These are phyloP conservation scores for Diarsia dahlii DNA, from an alignment of 2,888 invertebrate species.

Conservation along the genomic window DNA sequence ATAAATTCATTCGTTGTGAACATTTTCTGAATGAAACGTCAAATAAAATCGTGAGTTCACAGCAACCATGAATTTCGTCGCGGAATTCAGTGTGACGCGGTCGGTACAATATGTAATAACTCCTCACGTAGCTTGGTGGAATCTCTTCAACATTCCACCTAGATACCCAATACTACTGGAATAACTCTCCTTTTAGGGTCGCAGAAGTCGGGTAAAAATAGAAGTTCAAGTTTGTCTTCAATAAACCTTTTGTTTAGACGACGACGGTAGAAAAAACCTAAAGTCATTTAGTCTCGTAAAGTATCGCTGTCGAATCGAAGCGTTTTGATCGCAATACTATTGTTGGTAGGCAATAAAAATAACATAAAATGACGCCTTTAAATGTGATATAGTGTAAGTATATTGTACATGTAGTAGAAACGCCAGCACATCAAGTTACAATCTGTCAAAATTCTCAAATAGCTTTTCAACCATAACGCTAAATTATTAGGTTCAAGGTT, in stretches of 20 bases:
- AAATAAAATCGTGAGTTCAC: constrained; percentile 44
- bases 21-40: constrained; percentile 40
- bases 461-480: too few species aligned
- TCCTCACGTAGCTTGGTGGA: constrained; percentile 29
- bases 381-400: background rate
- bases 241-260: constrained; percentile 3
- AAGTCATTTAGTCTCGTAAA: constrained; percentile 20
- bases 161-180: constrained; percentile 17
- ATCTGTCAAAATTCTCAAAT: too few species aligned
- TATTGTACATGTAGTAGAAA: background rate
- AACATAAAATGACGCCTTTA: constrained; percentile 5
- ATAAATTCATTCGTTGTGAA: constrained; percentile 26
- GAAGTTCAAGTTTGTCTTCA: background rate
- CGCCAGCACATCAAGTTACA: too few species aligned
- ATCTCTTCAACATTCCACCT: constrained; percentile 38
- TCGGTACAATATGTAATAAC: constrained; percentile 53
- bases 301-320: constrained; percentile 1
- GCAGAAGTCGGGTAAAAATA: background rate
- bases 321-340: constrained; percentile 12
- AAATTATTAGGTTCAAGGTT: too few species aligned
- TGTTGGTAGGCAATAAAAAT: constrained; percentile 2
- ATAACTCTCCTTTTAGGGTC: constrained; percentile 8
- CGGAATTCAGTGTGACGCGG: constrained; percentile 42
- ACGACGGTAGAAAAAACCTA: constrained; percentile 4
- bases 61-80: constrained; percentile 34